Evolutionary conservation across 2,888 invertebrate species (phyloP).

Genomic region (Napeogenes sylphis): DNA sequence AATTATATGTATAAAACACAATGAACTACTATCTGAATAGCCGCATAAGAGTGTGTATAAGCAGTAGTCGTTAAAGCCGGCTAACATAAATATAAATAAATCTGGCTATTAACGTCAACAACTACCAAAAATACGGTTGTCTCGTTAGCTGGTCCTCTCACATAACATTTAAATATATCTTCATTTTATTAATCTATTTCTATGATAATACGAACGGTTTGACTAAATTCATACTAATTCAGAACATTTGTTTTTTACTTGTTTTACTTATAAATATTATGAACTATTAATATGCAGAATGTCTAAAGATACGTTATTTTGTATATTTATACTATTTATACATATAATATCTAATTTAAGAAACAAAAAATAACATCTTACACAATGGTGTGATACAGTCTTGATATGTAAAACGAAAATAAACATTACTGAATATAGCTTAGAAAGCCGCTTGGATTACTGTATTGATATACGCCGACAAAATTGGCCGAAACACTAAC

Average conservation of each 20-base stretch:
- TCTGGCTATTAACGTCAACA: slow-evolving; percentile 54
- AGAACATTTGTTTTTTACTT: too few relatives aligned
- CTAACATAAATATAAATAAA: slow-evolving; percentile 51
- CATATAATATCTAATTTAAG: too few relatives aligned
- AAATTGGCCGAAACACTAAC: slow-evolving; percentile 9
- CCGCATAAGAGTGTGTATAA: slow-evolving; percentile 2
- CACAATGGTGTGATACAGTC: slow-evolving; percentile 3
- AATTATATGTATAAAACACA: background rate
- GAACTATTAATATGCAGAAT: too few relatives aligned
- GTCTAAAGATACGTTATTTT: too few relatives aligned
- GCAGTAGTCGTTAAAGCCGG: slow-evolving; percentile 19
- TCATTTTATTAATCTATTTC: background rate
- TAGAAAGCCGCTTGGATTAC: slow-evolving; percentile 35
- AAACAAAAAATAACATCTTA: too few relatives aligned
- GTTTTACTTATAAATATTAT: too few relatives aligned
- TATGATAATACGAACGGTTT: too few relatives aligned
- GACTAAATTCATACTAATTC: too few relatives aligned
- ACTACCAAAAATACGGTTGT: slow-evolving; percentile 44
- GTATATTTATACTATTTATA: too few relatives aligned
- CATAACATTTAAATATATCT: slow-evolving; percentile 37
- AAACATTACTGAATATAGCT: slow-evolving; percentile 38
- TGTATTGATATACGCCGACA: slow-evolving; percentile 17
- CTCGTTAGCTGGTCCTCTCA: slow-evolving; percentile 40
- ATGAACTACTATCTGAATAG: slow-evolving; percentile 2
- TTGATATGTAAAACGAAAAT: slow-evolving; percentile 48